Conservation (phyloP, 2,888 invertebrate genomes). For the Dioctria linearis region DNA sequence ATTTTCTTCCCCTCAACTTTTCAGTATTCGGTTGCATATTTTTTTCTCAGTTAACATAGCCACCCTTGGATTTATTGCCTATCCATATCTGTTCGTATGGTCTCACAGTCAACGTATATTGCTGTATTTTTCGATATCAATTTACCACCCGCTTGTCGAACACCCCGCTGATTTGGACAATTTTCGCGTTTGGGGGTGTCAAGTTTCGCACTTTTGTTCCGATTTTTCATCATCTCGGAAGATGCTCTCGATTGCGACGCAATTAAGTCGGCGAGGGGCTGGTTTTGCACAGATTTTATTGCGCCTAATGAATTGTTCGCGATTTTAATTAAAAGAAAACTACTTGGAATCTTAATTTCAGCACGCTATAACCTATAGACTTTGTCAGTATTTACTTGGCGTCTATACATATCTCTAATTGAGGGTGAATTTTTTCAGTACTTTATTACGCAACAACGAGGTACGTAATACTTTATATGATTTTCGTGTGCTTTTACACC, state of each 20-base stretch:
- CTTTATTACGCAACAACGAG: no score
- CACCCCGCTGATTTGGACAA: slow-evolving; percentile 52
- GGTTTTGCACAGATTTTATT: slow-evolving; percentile 50
- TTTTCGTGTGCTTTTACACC: no score
- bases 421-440: no score
- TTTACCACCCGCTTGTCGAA: slow-evolving; percentile 56
- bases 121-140: slow-evolving; percentile 54
- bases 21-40: slow-evolving; percentile 41
- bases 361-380: no score
- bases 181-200: slow-evolving; percentile 44
- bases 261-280: slow-evolving; percentile 45
- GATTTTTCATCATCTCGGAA: slow-evolving; percentile 17
- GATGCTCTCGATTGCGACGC: slow-evolving; percentile 43
- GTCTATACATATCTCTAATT: no score
- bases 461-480: no score
- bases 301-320: slow-evolving; percentile 46
- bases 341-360: slow-evolving; percentile 8
- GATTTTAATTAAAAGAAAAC: slow-evolving; percentile 49
- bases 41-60: slow-evolving; percentile 19
- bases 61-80: slow-evolving; percentile 36
- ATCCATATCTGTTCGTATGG: slow-evolving; percentile 44
- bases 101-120: slow-evolving; percentile 34
- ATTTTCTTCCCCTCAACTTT: slow-evolving; percentile 7
- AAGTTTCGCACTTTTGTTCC: slow-evolving; percentile 47
- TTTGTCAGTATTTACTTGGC: no score